Evolutionary conservation across 2,113 vertebrate species (phyloP), one percentile per base, ranked within the genome.

Genomic region (Tachysurus vachellii): DNA sequence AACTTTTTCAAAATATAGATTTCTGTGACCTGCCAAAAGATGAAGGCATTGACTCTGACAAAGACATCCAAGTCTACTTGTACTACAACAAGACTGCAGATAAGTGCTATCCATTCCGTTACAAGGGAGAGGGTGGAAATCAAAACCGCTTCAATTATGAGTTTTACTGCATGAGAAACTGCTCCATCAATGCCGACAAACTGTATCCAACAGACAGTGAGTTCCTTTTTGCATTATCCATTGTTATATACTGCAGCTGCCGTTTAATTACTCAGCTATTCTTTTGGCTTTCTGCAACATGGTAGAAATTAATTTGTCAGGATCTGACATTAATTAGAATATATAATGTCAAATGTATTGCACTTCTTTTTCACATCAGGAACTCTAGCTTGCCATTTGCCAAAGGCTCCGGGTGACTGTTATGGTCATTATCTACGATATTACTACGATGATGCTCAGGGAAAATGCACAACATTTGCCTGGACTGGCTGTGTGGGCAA

Each of bases 61-160:
- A 17, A 2, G 44, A 7, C 0, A 83, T 89, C 2, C 0, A 0
- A 0, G 79, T 91, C 36, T 31, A 75, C 4, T 6, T 94, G 50
- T 87, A 76, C 88, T 93, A 93, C 19, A 89, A 94, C 36, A 3
- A 1, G 21, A 0, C 0, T 0, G 17, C 19, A 5, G 93, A 94
- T 64, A 83, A 42, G 57, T 96, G 93, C 75, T 70, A 6, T 19
- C 93, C 91, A 0, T 96, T 96, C 89, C 9, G 91, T 36, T 95
- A 91, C 87, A 82, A 81, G 42, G 93, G 93, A 42, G 0, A 57
- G 57, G 95, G 93, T 84, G 96, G 95, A 59, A 96, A 94, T 80
- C 86, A 0, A 16, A 96, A 96, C 87, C 91, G 92, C 8, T 95
- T 96, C 77, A 2, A 3, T 50, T 93, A 70, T 85, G 94, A 95